These are phyloP conservation scores for Leptopilina boulardi DNA, from an alignment of 1,140 invertebrate species.

Conservation along the genomic window DNA sequence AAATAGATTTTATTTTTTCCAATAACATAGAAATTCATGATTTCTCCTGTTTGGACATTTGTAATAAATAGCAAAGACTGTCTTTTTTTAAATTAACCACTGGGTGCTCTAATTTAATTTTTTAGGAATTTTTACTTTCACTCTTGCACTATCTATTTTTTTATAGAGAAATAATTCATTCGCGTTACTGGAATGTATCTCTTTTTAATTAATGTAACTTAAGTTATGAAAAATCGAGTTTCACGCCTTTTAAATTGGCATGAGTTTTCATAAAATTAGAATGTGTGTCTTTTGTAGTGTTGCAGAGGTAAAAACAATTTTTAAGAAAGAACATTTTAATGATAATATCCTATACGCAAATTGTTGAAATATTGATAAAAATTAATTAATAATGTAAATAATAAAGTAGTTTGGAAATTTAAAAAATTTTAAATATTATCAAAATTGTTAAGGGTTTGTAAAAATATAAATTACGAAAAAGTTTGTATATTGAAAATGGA, in stretches of 20 bases:
- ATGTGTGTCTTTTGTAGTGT: constrained; percentile 1
- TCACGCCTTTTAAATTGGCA: constrained; percentile 13
- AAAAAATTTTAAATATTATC: too few relatives aligned
- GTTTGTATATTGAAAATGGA: too few relatives aligned
- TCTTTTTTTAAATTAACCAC: constrained; percentile 16
- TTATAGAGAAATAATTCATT: constrained; percentile 5
- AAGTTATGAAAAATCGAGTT: neutral
- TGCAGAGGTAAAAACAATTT: neutral
- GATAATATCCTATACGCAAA: neutral
- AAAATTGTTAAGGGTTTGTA: too few relatives aligned
- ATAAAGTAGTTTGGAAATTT: too few relatives aligned
- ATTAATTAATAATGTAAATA: too few relatives aligned
- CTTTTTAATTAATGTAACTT: constrained; percentile 8
- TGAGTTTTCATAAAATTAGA: neutral
- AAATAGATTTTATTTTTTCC: neutral
- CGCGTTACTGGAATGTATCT: neutral
- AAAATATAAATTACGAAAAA: too few relatives aligned
- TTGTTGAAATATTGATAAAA: too few relatives aligned
- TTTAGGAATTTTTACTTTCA: neutral
- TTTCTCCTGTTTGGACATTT: neutral
- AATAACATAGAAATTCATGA: neutral
- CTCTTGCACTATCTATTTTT: constrained; percentile 14
- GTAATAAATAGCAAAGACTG: neutral
- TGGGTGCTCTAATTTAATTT: constrained; percentile 7
- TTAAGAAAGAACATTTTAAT: neutral